Evolutionary conservation across 2,888 invertebrate species (phyloP), one percentile per base, ranked within the genome.

Genomic region (Mimachlamys varia): DNA sequence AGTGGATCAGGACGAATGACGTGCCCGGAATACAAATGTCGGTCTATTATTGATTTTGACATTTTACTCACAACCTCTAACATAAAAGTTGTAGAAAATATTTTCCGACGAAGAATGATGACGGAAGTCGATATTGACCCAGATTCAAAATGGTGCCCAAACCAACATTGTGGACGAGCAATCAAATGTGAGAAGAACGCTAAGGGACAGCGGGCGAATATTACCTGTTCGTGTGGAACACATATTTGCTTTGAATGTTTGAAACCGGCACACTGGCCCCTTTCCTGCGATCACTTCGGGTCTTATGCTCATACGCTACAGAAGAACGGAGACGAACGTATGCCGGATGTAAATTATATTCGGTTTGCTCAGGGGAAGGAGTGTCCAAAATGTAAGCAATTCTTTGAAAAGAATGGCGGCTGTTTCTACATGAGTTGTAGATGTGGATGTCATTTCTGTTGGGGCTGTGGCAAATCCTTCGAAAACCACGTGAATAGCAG

Each of bases 251-350:
- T 94, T 88, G 91, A 93, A 27, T 95, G 95, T 90, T 90, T 93
- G 0, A 90, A 93, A 37, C 89, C 90, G n/a, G 91, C 93, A 22
- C 95, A 95, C 87, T 95, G 94, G 94, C 95, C 95, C 2, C 94
- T 93, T 3, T 89, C 93, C 3, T 95, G 95, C 89, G 92, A 93
- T 17, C 88, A 89, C 19, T 92, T 92, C 2, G 87, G 38, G 4
- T 58, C 53, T 0, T 95, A 94, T 88, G 89, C 90, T 37, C 89
- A 92, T 37, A 92, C 91, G 88, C 38, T 95, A n/a, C 87, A 91
- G 38, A 87, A 89, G 1, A 90, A 88, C 44, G 94, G 94, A 15
- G 92, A 94, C 50, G 92, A 92, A 0, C 50, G 76, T n/a, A 91
- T 91, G 19, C n/a, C 89, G 1, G 90, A 87, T 53, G 55, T 89